Conservation (phyloP, 1,140 invertebrate species). For the Drosophila virilis region DNA sequence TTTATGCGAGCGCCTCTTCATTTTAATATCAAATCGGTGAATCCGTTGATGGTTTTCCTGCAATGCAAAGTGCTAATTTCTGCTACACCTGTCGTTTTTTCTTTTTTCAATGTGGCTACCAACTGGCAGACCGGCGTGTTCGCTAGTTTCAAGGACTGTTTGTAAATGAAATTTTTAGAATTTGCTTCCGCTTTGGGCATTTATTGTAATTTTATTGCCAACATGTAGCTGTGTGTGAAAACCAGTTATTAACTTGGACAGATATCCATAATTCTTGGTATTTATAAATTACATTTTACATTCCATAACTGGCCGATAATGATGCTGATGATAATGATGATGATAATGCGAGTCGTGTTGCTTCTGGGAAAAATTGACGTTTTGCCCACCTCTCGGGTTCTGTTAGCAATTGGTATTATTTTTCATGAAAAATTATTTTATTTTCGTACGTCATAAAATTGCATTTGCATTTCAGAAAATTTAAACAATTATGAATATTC, state of each 20-base stretch:
- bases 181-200: slow-evolving; percentile 64
- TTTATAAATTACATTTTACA: slow-evolving; percentile 67
- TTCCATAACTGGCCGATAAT: slow-evolving; percentile 36
- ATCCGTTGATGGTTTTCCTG: slow-evolving; percentile 39
- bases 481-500: too few relatives aligned
- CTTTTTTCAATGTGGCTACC: not conserved
- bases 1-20: slow-evolving; percentile 77
- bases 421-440: too few relatives aligned
- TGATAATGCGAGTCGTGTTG: slow-evolving; percentile 29
- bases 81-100: slow-evolving; percentile 52
- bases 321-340: slow-evolving; percentile 7
- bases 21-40: slow-evolving; percentile 55
- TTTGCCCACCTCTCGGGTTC: not conserved
- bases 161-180: slow-evolving; percentile 76
- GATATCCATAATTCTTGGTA: slow-evolving; percentile 59
- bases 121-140: slow-evolving; percentile 18
- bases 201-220: slow-evolving; percentile 62
- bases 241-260: slow-evolving; percentile 22
- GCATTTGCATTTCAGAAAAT: too few relatives aligned
- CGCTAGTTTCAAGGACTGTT: slow-evolving; percentile 70
- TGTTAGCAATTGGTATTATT: not conserved
- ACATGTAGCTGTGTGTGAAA: slow-evolving; percentile 3
- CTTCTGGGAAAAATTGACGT: slow-evolving; percentile 1
- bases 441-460: too few relatives aligned
- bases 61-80: slow-evolving; percentile 70